A percentile compares a stretch with the other conserved stretches of the same genome.
Conservation (phyloP, 2,888 invertebrate species). For the Bellardia bayeri region DNA sequence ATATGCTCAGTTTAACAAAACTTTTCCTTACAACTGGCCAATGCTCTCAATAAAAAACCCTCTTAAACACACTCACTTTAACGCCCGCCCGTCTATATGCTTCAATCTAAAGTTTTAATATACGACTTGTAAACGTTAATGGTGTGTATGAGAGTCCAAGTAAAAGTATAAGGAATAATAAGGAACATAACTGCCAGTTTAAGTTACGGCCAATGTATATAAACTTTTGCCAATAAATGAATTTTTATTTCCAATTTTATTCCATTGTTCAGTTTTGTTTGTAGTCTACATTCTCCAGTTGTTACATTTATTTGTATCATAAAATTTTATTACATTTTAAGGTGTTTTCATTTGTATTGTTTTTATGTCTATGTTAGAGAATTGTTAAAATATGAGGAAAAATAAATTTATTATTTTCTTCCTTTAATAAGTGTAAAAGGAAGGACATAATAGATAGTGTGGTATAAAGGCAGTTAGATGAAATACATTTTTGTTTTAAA, state of each 20-base stretch:
- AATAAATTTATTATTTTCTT: not conserved
- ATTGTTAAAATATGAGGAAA: not conserved
- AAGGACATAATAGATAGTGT: too few species aligned
- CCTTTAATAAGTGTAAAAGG: too few species aligned
- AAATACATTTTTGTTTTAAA: too few species aligned
- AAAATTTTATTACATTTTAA: conserved; percentile 20
- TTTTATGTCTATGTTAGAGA: not conserved
- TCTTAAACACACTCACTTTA: conserved; percentile 8
- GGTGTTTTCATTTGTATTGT: not conserved
- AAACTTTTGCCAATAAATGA: conserved; percentile 51
- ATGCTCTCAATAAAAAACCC: not conserved
- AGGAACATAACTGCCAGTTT: conserved; percentile 20
- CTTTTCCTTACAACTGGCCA: conserved; percentile 40
- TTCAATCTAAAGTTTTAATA: conserved; percentile 16
- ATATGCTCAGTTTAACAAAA: conserved; percentile 66
- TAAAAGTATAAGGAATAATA: not conserved
- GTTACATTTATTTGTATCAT: conserved; percentile 13
- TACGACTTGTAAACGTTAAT: conserved; percentile 27
- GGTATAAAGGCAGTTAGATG: too few species aligned
- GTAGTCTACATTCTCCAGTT: not conserved
- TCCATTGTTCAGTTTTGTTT: not conserved
- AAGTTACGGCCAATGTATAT: conserved; percentile 33
- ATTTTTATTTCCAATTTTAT: conserved; percentile 38
- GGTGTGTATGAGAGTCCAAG: not conserved
- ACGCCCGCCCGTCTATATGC: not conserved